phyloP scores from a whole-genome alignment of 2,888 invertebrate species.

The Erebia epiphron region DNA sequence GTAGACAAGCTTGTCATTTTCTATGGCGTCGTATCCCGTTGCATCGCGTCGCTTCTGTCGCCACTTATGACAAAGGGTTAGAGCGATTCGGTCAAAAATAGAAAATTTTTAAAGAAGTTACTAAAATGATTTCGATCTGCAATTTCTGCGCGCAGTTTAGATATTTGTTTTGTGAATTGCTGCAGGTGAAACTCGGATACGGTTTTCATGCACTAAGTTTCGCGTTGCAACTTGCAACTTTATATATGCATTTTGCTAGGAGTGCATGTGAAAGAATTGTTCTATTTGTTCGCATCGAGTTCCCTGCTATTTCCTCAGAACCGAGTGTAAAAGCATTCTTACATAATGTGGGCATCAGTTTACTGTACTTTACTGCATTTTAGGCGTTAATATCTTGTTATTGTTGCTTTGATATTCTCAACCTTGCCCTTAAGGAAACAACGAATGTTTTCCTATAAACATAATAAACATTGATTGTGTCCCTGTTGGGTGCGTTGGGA shows the following conservation, averaged over 20 bases:
- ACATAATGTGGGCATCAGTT: slow-evolving; percentile 57
- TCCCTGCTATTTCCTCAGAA: slow-evolving; percentile 59
- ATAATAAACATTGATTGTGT: neutral
- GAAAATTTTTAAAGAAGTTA: neutral
- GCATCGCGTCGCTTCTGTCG: no score
- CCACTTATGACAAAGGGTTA: no score
- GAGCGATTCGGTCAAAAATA: no score
- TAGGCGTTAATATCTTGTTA: slow-evolving; percentile 11
- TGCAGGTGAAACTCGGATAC: slow-evolving; percentile 49
- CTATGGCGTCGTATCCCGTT: no score
- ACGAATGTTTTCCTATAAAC: neutral
- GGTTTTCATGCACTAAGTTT: slow-evolving; percentile 53
- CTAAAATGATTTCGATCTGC: slow-evolving; percentile 17
- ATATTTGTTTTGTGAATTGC: slow-evolving; percentile 57
- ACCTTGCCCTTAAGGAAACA: neutral
- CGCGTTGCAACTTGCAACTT: slow-evolving; percentile 57
- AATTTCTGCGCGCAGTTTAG: slow-evolving; percentile 19
- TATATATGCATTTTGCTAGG: slow-evolving; percentile 54
- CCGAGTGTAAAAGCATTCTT: slow-evolving; percentile 59
- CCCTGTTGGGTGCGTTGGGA: slow-evolving; percentile 26
- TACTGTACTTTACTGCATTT: slow-evolving; percentile 40
- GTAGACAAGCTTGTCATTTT: no score
- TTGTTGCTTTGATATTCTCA: slow-evolving; percentile 25
- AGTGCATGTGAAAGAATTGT: slow-evolving; percentile 58
- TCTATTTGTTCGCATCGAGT: slow-evolving; percentile 61